phyloP scores from a whole-genome alignment of 2,797 vertebrate genomes.

The Eupleurogrammus muticus region DNA sequence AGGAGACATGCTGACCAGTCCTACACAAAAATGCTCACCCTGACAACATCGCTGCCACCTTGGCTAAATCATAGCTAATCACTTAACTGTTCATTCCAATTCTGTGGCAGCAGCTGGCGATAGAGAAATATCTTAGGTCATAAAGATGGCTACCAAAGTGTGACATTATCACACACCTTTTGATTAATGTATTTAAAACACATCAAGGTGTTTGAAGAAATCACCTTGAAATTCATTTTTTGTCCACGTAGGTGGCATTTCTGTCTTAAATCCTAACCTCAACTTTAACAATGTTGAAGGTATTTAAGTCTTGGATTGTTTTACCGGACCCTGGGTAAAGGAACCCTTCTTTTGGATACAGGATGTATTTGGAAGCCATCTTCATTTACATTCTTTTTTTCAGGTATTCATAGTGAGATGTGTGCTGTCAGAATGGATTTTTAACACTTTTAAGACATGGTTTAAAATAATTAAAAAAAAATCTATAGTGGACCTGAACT shows the following conservation, averaged over 20 bases:
- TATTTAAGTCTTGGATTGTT: not conserved
- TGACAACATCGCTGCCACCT: slow-evolving; percentile 21
- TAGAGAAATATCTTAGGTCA: not conserved
- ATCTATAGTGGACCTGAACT: not conserved
- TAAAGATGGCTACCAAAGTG: slow-evolving; percentile 45
- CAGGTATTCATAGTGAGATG: slow-evolving; percentile 37
- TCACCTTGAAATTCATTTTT: too few relatives aligned
- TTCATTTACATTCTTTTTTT: slow-evolving; percentile 17
- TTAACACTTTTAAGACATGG: not conserved
- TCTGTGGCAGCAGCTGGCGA: slow-evolving; percentile 33
- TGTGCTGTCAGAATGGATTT: slow-evolving; percentile 17
- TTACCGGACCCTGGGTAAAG: not conserved
- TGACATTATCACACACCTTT: not conserved
- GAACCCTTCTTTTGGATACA: not conserved
- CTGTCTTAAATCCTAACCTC: not conserved
- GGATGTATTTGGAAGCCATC: slow-evolving; percentile 36
- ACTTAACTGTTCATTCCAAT: slow-evolving; percentile 31
- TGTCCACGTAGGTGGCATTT: not conserved
- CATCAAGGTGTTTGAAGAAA: too few relatives aligned
- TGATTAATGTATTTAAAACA: slow-evolving; percentile 1
- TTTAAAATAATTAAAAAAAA: not conserved
- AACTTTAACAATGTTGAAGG: not conserved
- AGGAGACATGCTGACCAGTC: not conserved
- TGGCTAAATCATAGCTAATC: slow-evolving; percentile 1
- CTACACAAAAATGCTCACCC: not conserved